Base-by-base conservation (phyloP, 1,140 invertebrate species). In the Teleopsis dalmanni region DNA sequence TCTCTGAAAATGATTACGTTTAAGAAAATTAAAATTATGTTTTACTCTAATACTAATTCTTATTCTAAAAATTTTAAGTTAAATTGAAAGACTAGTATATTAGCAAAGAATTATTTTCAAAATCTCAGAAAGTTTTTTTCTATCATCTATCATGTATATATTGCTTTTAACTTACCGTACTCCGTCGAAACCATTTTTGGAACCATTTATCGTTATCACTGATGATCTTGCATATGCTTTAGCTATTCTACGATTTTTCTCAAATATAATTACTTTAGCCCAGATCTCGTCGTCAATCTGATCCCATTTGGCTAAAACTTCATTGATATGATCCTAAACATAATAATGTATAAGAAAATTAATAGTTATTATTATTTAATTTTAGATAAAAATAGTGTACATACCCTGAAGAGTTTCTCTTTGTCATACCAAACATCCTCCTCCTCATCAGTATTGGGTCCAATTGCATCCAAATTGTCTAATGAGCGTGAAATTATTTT, bases 261-360 rank as follows among this genome's bases (percentile, higher is more conserved):
- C 92, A 64, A 96, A 85, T 34, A 95, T 89, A 59, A 96, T 94
- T 26, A 96, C 88, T 78, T 96, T 96, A 40, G 92, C 90, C 93
- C 93, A 96, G 57, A 96, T 96, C 73, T 95, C 92, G 66, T 96
- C 93, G 63, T 96, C 93, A 56, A 96, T 95, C 73, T 94, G 90
- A 55, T 87, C 88, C 89, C 93, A 95, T 78, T 95, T 95, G 72
- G 91, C 83, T 49, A 95, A 72, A 35, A 96, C 91, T 77, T 96
- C 93, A 65, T 92, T 87, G 72, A 96, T 91, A 74, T 96, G 93
- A 74, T 95, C 91, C 92, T 95, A 75, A 68, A 72, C 71, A n/a
- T n/a, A n/a, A n/a, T n/a, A n/a, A n/a, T n/a, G n/a, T n/a, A n/a
- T n/a, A n/a, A n/a, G n/a, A 16, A 5, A 5, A 40, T 40, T 3